These are phyloP conservation scores for Tragelaphus imberbis DNA, from an alignment of 2,113 vertebrate species.

Conservation along the genomic window DNA sequence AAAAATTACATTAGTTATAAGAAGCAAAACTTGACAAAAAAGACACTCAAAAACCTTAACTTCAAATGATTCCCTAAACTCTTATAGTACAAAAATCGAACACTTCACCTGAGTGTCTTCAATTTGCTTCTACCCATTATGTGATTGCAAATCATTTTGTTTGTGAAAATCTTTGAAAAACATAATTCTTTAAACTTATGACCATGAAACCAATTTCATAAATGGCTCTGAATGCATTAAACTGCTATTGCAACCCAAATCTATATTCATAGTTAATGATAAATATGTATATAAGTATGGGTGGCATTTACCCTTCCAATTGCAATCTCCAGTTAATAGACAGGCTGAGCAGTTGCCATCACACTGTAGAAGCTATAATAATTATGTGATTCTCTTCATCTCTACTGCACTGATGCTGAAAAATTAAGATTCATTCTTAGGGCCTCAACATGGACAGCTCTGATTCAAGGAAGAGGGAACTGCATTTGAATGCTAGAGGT, in stretches of 20 bases:
- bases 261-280: slow-evolving; percentile 25
- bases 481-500: not conserved
- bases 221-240: slow-evolving; percentile 41
- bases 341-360: not conserved
- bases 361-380: not conserved
- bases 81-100: not conserved
- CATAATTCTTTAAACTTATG: slow-evolving; percentile 7
- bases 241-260: not conserved
- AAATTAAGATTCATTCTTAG: slow-evolving; percentile 12
- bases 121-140: slow-evolving; percentile 36
- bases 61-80: not conserved
- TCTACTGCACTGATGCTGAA: not conserved
- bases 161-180: slow-evolving; percentile 30
- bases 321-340: slow-evolving; percentile 32
- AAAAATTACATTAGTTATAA: not conserved
- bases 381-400: slow-evolving; percentile 27
- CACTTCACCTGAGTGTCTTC: not conserved
- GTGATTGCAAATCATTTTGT: slow-evolving; percentile 50
- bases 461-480: not conserved
- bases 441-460: not conserved
- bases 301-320: slow-evolving; percentile 6
- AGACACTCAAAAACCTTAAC: not conserved
- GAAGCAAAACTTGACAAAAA: not conserved
- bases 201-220: slow-evolving; percentile 46
- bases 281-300: slow-evolving; percentile 23